Evolutionary conservation across 2,797 vertebrate genomes (phyloP).

Genomic region (Lepidocolaptes lacrymiger): DNA sequence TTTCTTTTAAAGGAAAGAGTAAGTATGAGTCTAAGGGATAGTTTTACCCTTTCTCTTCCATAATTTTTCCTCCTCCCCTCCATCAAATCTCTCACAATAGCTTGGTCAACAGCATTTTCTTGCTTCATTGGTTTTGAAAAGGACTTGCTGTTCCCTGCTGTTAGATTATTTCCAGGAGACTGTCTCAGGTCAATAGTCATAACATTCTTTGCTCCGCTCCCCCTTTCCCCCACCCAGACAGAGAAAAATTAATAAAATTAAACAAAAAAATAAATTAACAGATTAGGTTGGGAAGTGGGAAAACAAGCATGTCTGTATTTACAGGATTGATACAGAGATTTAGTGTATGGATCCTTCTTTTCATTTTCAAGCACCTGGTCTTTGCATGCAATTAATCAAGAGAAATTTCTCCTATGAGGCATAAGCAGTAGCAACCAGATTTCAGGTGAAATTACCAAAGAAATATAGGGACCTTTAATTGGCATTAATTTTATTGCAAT

Average conservation of each 20-base stretch:
- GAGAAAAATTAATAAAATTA: background rate
- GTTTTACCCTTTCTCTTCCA: background rate
- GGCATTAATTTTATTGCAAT: background rate
- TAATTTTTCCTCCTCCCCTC: background rate
- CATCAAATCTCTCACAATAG: conserved; percentile 46
- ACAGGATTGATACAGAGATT: background rate
- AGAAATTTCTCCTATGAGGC: background rate
- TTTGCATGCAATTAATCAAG: background rate
- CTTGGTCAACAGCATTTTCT: conserved; percentile 70
- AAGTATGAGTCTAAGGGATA: background rate
- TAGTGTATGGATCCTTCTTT: background rate
- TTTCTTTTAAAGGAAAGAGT: background rate
- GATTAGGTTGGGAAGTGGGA: background rate
- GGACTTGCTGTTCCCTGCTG: conserved; percentile 61
- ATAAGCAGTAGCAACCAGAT: background rate
- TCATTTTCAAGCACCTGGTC: background rate
- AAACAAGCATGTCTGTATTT: background rate
- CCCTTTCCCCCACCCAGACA: background rate
- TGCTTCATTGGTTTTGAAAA: conserved; percentile 74
- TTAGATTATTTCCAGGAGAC: conserved; percentile 73
- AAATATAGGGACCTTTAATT: background rate
- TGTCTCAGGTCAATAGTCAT: conserved; percentile 63
- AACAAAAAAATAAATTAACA: background rate
- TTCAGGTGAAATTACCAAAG: background rate
- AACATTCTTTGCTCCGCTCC: conserved; percentile 12